A percentile compares a stretch with the other conserved stretches of the same genome.
These are phyloP conservation scores for Halictus ligatus DNA, from an alignment of 2,888 invertebrate genomes.

Conservation along the genomic window DNA sequence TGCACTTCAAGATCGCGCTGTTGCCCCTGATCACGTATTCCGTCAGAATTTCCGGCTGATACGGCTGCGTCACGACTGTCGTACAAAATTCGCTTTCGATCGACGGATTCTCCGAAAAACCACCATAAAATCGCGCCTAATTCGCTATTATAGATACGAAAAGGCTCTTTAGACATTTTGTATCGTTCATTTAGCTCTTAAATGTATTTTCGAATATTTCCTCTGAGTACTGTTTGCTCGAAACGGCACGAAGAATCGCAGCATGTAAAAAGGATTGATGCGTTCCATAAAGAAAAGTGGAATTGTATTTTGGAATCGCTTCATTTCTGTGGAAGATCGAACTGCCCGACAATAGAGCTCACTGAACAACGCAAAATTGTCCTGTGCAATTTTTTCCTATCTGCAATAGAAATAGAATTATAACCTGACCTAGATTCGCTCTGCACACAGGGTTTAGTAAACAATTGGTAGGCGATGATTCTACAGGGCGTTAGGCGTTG, in stretches of 20 bases:
- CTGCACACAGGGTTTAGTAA: not conserved
- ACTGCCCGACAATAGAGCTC: not conserved
- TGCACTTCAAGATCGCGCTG: conserved; percentile 90
- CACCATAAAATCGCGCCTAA: not conserved
- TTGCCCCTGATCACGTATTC: conserved; percentile 91
- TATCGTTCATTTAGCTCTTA: not conserved
- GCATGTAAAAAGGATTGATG: not conserved
- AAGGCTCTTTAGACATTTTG: not conserved
- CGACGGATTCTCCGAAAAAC: not conserved
- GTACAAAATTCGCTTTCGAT: conserved; percentile 22
- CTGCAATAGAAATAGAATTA: not conserved
- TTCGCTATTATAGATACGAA: not conserved
- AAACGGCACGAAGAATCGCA: not conserved
- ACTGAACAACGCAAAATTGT: not conserved
- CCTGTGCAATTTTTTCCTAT: not conserved
- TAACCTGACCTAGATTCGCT: not conserved
- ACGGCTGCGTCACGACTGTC: conserved; percentile 90
- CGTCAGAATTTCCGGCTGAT: conserved; percentile 90
- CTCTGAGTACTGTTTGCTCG: not conserved
- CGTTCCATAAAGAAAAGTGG: not conserved
- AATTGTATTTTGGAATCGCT: not conserved
- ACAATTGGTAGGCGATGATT: not conserved
- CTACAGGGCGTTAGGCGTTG: not conserved
- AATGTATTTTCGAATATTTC: not conserved
- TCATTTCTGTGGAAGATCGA: not conserved